Base-by-base conservation (phyloP, 1,140 invertebrate species). In the Armadillidium nasatum region DNA sequence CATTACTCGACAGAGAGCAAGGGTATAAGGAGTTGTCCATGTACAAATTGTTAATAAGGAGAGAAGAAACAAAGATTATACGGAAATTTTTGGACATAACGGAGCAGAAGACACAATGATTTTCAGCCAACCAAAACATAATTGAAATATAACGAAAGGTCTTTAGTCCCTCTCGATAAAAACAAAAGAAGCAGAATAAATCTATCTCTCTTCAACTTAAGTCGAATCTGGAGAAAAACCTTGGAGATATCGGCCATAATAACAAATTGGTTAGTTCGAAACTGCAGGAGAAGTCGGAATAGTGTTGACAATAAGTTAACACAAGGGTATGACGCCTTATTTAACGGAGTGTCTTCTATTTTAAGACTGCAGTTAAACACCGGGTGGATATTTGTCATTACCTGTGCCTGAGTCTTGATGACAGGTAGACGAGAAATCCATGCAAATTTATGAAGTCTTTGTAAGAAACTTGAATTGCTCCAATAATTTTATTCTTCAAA, bases 301-400 rank as follows among this genome's bases (percentile, higher is more conserved):
- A 54, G 44, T n/a, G 19, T 21, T 33, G 33, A n/a, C 33, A 76
- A 23, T 0, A 77, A 70, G 33, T 77, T 46, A 15, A 76, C 11
- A 23, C 76, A 75, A 23, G 66, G 54, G 45, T 45, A 75, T 6
- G 54, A 43, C 9, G 76, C 46, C 50, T 78, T 23, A 45, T 77
- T 77, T 6, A 78, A n/a, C 10, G 76, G 72, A 33, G 75, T 7
- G 11, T 44, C 15, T 54, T 21, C 75, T 7, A 54, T 21, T 43
- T 77, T 76, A 7, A 75, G n/a, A 45, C 76, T 77, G 23, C 76
- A 76, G 60, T 76, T 76, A 6, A 76, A 46, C 15, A 76, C 76
- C 1, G 76, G 76, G 3, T 72, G 43, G 2, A 77, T 44, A 7
- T 72, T 72, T 0, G 71, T 72, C 0, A 23, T 72, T 2, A 10